phyloP scores from a whole-genome alignment of 2,113 vertebrate genomes.

The Perca fluviatilis region DNA sequence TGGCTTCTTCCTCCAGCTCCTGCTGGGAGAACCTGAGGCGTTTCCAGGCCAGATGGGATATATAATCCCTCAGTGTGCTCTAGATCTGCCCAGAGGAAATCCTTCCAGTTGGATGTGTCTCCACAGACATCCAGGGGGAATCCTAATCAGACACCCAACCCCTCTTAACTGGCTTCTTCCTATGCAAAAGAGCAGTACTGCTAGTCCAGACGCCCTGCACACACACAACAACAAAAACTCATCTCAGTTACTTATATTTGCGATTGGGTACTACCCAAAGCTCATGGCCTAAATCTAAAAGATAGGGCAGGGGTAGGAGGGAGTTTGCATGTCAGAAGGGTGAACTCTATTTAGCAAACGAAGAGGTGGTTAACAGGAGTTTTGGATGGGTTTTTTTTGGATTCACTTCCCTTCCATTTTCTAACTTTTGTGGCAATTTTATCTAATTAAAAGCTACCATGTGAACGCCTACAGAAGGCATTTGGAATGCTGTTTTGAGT shows the following conservation, averaged over 20 bases:
- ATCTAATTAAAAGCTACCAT: not conserved
- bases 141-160: constrained; percentile 10
- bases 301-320: not conserved
- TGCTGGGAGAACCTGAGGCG: not conserved
- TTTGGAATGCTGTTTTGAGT: not conserved
- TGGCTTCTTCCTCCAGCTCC: constrained; percentile 14
- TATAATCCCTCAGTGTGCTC: constrained; percentile 34
- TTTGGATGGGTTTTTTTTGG: not conserved
- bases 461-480: not conserved
- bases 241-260: not conserved
- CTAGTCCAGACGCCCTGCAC: not conserved
- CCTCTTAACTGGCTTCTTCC: not conserved
- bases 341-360: not conserved
- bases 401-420: not conserved
- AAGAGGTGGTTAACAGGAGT: not conserved
- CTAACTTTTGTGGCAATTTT: not conserved
- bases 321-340: not conserved
- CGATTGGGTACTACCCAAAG: not conserved
- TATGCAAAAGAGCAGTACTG: not conserved
- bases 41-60: constrained; percentile 38
- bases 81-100: constrained; percentile 27
- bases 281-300: not conserved
- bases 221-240: not conserved
- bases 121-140: not conserved
- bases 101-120: constrained; percentile 24